Conservation (phyloP, 37 sponge, comb jelly and placozoan species). For the Chondrilla cf. caribensis region DNA sequence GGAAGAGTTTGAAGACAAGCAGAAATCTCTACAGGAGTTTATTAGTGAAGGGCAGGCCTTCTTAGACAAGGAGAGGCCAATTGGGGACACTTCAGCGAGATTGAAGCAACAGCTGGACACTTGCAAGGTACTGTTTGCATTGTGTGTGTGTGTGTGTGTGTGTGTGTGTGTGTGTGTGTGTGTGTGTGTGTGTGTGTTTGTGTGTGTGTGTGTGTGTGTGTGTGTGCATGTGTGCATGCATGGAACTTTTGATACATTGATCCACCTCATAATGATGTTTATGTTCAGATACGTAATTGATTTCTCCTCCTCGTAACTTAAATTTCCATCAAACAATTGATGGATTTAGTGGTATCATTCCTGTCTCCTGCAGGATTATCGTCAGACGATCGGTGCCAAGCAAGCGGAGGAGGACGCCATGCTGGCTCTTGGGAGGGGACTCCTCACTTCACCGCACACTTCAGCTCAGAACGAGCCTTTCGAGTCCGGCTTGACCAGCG, state of each 20-base stretch:
- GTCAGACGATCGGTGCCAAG: slow-evolving; percentile 26
- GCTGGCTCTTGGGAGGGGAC: slow-evolving; percentile 52
- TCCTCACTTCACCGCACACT: slow-evolving; percentile 55
- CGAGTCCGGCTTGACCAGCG: slow-evolving; percentile 45
- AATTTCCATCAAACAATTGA: too few relatives aligned
- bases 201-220: not conserved
- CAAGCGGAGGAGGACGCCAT: slow-evolving; percentile 50
- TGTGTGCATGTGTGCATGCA: not conserved
- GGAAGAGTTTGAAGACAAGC: slow-evolving; percentile 42
- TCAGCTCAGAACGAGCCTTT: slow-evolving; percentile 47
- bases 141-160: not conserved
- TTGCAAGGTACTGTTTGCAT: slow-evolving; percentile 79
- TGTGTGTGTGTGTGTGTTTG: not conserved
- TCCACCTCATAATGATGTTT: not conserved
- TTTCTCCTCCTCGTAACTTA: too few relatives aligned
- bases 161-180: not conserved
- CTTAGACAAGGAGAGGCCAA: slow-evolving; percentile 45
- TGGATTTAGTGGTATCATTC: not conserved
- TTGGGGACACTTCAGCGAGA: slow-evolving; percentile 31
- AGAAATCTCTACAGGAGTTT: slow-evolving; percentile 34
- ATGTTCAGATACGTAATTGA: too few relatives aligned
- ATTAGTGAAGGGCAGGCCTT: slow-evolving; percentile 45
- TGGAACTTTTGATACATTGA: not conserved
- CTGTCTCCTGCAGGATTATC: slow-evolving; percentile 37
- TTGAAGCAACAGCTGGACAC: slow-evolving; percentile 56